Percentiles rank a stretch among this genome's conserved stretches.
Conservation (phyloP, 2,888 invertebrate species). For the Theretra japonica region DNA sequence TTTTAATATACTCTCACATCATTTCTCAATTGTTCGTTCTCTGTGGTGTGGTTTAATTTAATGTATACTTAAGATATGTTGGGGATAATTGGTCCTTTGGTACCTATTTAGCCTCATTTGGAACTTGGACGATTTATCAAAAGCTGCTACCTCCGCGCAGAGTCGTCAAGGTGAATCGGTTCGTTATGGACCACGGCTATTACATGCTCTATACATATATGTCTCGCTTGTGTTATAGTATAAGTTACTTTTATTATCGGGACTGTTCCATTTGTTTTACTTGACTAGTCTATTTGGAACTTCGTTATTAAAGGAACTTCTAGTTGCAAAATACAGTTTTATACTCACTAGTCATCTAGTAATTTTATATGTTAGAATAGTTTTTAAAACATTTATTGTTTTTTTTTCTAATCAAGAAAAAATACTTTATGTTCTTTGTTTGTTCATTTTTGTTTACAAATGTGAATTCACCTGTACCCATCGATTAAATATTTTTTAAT, state of each 20-base stretch:
- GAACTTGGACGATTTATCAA: constrained; percentile 30
- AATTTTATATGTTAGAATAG: too few relatives aligned
- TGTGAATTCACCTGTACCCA: too few relatives aligned
- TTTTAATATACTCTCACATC: not conserved
- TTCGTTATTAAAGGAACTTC: not conserved
- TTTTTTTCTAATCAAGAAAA: too few relatives aligned
- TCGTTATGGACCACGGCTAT: constrained; percentile 39
- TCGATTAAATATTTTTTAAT: too few relatives aligned
- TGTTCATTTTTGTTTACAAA: too few relatives aligned
- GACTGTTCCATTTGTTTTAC: not conserved
- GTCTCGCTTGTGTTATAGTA: constrained; percentile 7
- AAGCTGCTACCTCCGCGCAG: constrained; percentile 35
- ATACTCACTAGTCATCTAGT: too few relatives aligned
- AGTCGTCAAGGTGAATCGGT: constrained; percentile 55
- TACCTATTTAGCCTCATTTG: not conserved
- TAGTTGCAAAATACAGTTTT: not conserved
- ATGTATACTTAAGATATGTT: not conserved
- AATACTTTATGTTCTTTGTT: too few relatives aligned
- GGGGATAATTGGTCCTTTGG: not conserved
- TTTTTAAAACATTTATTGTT: too few relatives aligned
- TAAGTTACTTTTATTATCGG: constrained; percentile 1
- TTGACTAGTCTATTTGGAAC: not conserved
- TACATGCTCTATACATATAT: constrained; percentile 28
- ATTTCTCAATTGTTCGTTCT: not conserved
- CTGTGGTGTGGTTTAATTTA: not conserved